These are phyloP conservation scores for Oncorhynchus mykiss DNA, from an alignment of 2,113 vertebrate genomes.

Conservation along the genomic window DNA sequence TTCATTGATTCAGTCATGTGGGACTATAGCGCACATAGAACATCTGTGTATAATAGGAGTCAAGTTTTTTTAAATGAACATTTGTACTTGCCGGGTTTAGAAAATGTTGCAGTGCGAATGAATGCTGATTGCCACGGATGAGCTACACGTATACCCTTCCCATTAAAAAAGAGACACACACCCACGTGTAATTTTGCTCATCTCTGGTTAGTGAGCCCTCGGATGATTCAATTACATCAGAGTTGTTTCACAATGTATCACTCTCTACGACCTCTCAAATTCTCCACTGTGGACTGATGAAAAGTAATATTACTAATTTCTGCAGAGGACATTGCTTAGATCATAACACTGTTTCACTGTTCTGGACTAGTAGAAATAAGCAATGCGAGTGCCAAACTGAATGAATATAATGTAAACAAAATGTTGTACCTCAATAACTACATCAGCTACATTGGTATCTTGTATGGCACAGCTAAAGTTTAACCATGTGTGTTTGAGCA, in stretches of 20 bases:
- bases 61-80: too few relatives aligned
- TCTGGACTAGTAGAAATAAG: background rate
- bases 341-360: background rate
- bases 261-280: background rate
- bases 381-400: background rate
- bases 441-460: background rate
- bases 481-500: constrained; percentile 1
- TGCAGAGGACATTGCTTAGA: constrained; percentile 9
- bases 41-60: too few relatives aligned
- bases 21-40: background rate
- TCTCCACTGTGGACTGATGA: background rate
- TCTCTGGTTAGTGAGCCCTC: background rate
- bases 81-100: background rate
- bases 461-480: background rate
- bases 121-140: background rate
- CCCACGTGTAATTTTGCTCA: constrained; percentile 5
- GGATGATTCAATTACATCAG: background rate
- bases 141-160: background rate
- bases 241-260: background rate
- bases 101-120: constrained; percentile 3
- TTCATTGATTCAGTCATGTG: background rate
- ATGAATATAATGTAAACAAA: background rate
- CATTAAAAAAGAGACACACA: background rate
- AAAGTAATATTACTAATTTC: background rate
- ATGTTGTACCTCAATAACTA: background rate